Conservation (phyloP, 1,140 invertebrate species). For the Caligus rogercresseyi region DNA sequence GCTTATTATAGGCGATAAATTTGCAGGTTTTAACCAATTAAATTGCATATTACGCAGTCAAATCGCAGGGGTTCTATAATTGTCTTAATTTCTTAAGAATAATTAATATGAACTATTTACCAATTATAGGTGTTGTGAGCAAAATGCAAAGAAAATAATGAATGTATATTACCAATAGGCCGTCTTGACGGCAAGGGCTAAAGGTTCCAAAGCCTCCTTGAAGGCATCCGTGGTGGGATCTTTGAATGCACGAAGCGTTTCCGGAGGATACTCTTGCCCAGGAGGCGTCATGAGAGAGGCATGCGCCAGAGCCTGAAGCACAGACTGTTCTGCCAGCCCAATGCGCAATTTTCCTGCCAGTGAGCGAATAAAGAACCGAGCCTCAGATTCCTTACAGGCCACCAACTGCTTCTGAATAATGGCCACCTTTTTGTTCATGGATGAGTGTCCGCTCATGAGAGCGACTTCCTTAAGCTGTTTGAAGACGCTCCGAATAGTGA, state of each 20-base stretch:
- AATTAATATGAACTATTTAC: background rate
- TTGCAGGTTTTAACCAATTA: too few relatives aligned
- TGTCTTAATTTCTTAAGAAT: background rate
- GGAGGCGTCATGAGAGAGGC: conserved; percentile 56
- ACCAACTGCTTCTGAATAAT: conserved; percentile 82
- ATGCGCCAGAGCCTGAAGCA: conserved; percentile 71
- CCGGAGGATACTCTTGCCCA: conserved; percentile 43
- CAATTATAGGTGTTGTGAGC: background rate
- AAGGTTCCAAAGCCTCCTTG: conserved; percentile 60
- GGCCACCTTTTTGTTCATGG: conserved; percentile 68
- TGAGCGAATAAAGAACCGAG: conserved; percentile 76
- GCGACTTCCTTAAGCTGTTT: conserved; percentile 76
- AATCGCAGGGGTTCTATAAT: background rate
- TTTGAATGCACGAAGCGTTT: conserved; percentile 41
- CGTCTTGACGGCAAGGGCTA: conserved; percentile 64
- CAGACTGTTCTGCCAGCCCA: conserved; percentile 88
- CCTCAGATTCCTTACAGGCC: conserved; percentile 73
- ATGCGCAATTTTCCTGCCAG: conserved; percentile 86
- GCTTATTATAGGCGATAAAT: too few relatives aligned
- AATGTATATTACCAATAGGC: conserved; percentile 55
- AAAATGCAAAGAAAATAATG: conserved; percentile 9
- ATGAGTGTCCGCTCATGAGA: conserved; percentile 55
- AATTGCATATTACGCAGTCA: too few relatives aligned
- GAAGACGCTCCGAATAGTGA: conserved; percentile 49
- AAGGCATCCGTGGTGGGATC: conserved; percentile 45